Evolutionary conservation across 1,140 invertebrate species (phyloP), one percentile per base, ranked within the genome.

Genomic region (Hyphantria cunea): DNA sequence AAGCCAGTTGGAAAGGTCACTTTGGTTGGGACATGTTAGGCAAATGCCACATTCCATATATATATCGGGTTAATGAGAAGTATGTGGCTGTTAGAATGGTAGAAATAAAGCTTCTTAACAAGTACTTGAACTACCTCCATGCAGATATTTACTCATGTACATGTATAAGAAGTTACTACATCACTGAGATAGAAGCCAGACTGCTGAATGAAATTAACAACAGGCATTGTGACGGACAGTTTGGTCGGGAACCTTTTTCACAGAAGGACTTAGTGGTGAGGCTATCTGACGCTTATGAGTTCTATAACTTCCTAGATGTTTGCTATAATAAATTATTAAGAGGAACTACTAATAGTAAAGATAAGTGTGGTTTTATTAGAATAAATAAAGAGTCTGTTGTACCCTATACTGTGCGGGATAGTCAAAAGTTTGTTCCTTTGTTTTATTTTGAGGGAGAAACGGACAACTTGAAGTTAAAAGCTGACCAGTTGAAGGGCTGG

Each of bases 361-460:
- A 97, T 79, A 95, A 96, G 72, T 98, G 97, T 91, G 98, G 97
- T 47, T 98, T 98, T 85, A 97, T 98, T 68, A 93, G 96, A 47
- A 98, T 99, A 64, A 98, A 98, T 82, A 97, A 97, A 79, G 97
- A 97, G 77, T 97, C 96, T 0, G 96, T 98, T 32, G 97, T 98
- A 47, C 97, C 97, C 3, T 99, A 98, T 81, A 97, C 97, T 0
- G 94, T 96, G 4, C 94, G 96, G 71, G 95, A 96, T 69, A 92
- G 91, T 54, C 94, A 96, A 72, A 97, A 97, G 86, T 97, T 96
- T 89, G 97, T 99, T 53, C 97, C 97, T 9, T 84, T 98, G n/a
- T 98, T 98, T 88, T 97, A 97, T 84, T 97, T 98, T 82, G 96
- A 97, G 91, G 96, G 96, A 63, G 97, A 98, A 92, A 97, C 96